phyloP scores from a whole-genome alignment of 1,140 invertebrate species.

The Cryptotermes secundus region DNA sequence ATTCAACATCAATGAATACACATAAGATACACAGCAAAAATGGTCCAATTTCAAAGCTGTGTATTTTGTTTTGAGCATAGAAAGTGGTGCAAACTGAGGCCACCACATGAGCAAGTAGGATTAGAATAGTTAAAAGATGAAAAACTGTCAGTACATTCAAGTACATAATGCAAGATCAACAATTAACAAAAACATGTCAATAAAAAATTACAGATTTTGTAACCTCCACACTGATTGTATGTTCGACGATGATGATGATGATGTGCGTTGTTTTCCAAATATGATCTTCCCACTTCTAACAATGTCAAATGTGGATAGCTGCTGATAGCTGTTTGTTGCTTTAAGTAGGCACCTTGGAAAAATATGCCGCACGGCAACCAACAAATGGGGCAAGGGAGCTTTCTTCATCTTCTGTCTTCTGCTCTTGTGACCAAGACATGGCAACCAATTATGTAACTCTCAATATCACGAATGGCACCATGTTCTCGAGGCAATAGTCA shows the following conservation, averaged over 20 bases:
- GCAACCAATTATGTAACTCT: conserved; percentile 11
- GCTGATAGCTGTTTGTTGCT: conserved; percentile 8
- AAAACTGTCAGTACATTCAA: not conserved
- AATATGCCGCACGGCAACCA: conserved; percentile 25
- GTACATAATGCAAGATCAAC: conserved; percentile 13
- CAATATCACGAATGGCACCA: conserved; percentile 16
- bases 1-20: too few relatives aligned
- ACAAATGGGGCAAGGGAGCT: conserved; percentile 14
- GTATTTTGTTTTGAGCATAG: too few relatives aligned
- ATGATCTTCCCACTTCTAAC: conserved; percentile 3
- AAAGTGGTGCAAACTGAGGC: not conserved
- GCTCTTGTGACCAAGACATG: conserved; percentile 4
- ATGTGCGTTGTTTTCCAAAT: conserved; percentile 17
- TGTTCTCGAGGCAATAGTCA: not conserved
- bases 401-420: conserved; percentile 17
- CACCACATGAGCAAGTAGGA: not conserved
- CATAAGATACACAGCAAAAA: too few relatives aligned
- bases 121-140: not conserved
- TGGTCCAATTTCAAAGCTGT: too few relatives aligned
- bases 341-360: conserved; percentile 32
- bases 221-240: conserved; percentile 30
- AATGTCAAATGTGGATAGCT: conserved; percentile 2
- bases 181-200: not conserved
- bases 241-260: not conserved
- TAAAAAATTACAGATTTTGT: not conserved